Base-by-base conservation (phyloP, 2,113 vertebrate species). In the Oryzias celebensis region DNA sequence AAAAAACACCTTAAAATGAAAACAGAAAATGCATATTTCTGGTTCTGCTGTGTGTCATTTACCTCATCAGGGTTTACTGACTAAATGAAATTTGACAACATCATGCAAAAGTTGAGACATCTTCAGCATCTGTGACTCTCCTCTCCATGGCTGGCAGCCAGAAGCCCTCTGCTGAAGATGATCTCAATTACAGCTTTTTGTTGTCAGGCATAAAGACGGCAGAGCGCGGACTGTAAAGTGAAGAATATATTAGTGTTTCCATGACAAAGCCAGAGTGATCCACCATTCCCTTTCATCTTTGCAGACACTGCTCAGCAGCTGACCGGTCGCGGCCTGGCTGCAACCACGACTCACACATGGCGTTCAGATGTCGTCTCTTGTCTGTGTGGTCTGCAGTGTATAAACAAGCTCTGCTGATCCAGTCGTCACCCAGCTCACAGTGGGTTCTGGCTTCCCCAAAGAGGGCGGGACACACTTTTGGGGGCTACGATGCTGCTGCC, bases 341-440 rank as follows among this genome's bases (percentile, higher is more conserved):
- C 81, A 81, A 87, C 78, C 75, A 76, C 87, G 81, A 87, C 82
- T 86, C 85, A 90, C 85, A 90, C 88, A 86, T 89, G 89, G 89
- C 2, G 26, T 73, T 46, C 86, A 88, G 65, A 73, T 88, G 88
- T 69, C 62, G 74, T 59, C 81, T 53, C 84, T 86, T 81, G 82
- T 88, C 84, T 89, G 87, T 90, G 85, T 85, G 83, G 83, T 87
- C 89, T 76, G 64, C 67, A 73, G 80, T 70, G 84, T 87, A 79
- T 87, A 88, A 90, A 91, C 85, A 86, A 80, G 73, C 82, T 87
- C 85, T 87, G 82, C 83, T 73, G 58, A 58, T 20, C 78, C 60
- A 77, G 76, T 92, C 85, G 84, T 88, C 83, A 65, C 84, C 84
- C 85, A 43, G 10, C 77, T 78, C 69, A 66, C 80, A 74, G 13